A percentile compares a stretch with the other conserved stretches of the same genome.
phyloP scores from a whole-genome alignment of 2,888 invertebrate genomes.

The Podotricha telesiphe region DNA sequence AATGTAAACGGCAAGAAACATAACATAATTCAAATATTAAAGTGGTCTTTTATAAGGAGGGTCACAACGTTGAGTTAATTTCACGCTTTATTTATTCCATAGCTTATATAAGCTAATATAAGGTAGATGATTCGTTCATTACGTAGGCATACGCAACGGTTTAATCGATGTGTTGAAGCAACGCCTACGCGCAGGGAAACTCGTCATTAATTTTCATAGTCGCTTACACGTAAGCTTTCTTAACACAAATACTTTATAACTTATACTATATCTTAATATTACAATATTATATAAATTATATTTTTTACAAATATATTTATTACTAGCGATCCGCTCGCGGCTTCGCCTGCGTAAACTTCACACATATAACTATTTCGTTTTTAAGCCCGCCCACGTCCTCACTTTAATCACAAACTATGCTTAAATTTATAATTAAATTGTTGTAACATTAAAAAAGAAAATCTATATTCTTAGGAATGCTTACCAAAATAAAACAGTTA shows the following conservation, averaged over 20 bases:
- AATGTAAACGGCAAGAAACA: too few species aligned
- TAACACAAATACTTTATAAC: not conserved
- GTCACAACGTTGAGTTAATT: conserved; percentile 4
- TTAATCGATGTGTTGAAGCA: conserved; percentile 27
- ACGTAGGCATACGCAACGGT: conserved; percentile 31
- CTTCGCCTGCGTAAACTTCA: too few species aligned
- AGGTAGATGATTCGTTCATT: conserved; percentile 21
- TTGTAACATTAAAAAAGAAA: too few species aligned
- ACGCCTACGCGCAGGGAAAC: conserved; percentile 31
- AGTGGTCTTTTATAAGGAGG: conserved; percentile 1
- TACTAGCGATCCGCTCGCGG: too few species aligned
- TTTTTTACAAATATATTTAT: not conserved
- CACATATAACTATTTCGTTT: too few species aligned
- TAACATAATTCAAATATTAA: too few species aligned
- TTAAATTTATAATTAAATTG: too few species aligned
- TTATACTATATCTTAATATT: not conserved
- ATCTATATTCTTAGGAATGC: too few species aligned
- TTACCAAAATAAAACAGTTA: too few species aligned
- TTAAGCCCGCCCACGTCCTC: too few species aligned
- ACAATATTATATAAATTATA: not conserved
- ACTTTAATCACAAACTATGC: too few species aligned
- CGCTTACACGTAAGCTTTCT: conserved; percentile 22
- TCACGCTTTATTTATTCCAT: conserved; percentile 5
- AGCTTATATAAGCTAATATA: conserved; percentile 16
- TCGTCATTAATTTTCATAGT: conserved; percentile 24